Conservation (phyloP, 2,797 vertebrate species). For the Ptychadena robeensis region DNA sequence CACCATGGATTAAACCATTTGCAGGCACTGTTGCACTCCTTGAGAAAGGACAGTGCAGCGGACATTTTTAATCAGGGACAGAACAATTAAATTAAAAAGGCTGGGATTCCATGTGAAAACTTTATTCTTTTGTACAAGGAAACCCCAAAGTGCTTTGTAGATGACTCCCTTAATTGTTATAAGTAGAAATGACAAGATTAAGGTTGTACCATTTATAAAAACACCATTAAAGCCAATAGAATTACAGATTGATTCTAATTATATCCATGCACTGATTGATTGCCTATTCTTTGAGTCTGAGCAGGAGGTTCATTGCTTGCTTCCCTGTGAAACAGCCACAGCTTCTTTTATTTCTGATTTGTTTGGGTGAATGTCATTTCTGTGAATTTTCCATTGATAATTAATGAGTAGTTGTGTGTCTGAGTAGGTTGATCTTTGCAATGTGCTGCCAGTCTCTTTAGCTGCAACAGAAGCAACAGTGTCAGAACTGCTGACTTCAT, state of each 20-base stretch:
- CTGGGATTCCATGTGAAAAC: background rate
- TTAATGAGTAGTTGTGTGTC: background rate
- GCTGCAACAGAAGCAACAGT: background rate
- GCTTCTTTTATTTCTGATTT: background rate
- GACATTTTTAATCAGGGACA: constrained; percentile 1
- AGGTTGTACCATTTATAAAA: background rate
- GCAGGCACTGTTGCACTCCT: background rate
- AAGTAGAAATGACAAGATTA: background rate
- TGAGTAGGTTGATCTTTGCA: background rate
- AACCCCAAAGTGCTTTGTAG: background rate
- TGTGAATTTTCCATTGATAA: background rate
- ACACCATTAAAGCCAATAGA: background rate
- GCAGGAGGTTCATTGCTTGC: background rate
- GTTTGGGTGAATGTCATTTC: background rate
- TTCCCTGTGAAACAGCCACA: background rate
- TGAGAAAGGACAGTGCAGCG: background rate
- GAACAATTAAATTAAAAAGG: background rate
- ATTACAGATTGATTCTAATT: background rate
- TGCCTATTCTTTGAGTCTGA: background rate
- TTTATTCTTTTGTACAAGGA: background rate
- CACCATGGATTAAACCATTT: background rate
- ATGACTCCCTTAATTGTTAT: background rate
- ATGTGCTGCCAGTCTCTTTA: background rate
- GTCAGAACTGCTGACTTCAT: constrained; percentile 16
- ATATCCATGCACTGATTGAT: background rate